Evolutionary conservation across 2,113 vertebrate genomes (phyloP).

Genomic region (Heliornis fulica): DNA sequence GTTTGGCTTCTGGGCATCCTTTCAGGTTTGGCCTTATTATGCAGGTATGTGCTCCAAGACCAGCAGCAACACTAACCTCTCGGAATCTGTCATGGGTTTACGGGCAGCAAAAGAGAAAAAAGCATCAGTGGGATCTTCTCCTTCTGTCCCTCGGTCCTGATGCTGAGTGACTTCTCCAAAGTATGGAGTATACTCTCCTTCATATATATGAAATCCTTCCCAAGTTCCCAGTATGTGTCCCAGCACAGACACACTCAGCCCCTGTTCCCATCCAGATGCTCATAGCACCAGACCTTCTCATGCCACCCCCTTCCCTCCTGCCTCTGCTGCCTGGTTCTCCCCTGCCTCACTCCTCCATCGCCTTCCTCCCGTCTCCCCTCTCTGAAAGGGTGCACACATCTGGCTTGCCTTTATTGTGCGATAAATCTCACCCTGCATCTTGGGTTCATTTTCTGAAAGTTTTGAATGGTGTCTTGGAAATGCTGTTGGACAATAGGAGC

Average conservation of each 20-base stretch:
- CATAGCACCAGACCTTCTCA: background rate
- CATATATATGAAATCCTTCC: background rate
- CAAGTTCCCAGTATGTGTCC: background rate
- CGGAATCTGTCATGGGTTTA: background rate
- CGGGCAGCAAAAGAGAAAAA: background rate
- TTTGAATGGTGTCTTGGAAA: constrained; percentile 63
- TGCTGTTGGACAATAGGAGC: constrained; percentile 59
- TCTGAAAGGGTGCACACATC: background rate
- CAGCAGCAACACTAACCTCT: background rate
- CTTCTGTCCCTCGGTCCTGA: background rate
- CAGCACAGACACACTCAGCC: background rate
- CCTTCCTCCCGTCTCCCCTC: background rate
- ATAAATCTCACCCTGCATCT: constrained; percentile 65
- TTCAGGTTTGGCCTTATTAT: background rate
- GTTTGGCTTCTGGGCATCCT: background rate
- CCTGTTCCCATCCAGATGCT: background rate
- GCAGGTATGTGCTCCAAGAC: background rate
- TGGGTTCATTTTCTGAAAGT: constrained; percentile 65
- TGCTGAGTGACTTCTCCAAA: background rate
- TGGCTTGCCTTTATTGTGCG: constrained; percentile 44
- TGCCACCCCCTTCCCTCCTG: background rate
- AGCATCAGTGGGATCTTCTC: background rate
- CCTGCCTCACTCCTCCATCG: background rate
- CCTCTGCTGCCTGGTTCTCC: background rate
- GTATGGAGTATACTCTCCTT: background rate